Conservation (phyloP, 2,113 vertebrate genomes). For the Sinocyclocheilus anshuiensis region DNA sequence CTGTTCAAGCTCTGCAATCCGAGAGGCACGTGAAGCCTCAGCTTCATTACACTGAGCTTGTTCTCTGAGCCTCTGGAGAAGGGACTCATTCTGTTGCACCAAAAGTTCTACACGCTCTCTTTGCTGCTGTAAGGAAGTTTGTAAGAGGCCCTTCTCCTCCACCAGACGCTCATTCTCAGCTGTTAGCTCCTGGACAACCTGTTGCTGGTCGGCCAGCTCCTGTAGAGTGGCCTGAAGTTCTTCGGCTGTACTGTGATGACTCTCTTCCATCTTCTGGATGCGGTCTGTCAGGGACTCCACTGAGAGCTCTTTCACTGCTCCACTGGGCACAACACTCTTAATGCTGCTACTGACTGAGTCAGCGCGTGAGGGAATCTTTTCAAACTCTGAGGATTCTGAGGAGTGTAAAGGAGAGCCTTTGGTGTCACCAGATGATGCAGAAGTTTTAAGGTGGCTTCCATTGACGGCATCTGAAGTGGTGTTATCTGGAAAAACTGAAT, state of each 20-base stretch:
- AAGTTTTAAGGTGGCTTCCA: conserved; percentile 73
- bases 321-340: conserved; percentile 65
- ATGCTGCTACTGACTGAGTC: conserved; percentile 77
- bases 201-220: conserved; percentile 93
- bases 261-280: conserved; percentile 96
- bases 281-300: conserved; percentile 86
- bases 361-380: conserved; percentile 86
- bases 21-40: conserved; percentile 71
- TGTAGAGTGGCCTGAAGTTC: conserved; percentile 95
- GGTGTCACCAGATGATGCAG: conserved; percentile 83
- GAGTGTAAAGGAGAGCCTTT: conserved; percentile 89
- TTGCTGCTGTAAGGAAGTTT: conserved; percentile 89
- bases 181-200: conserved; percentile 92
- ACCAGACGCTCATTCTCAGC: conserved; percentile 90
- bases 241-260: conserved; percentile 91
- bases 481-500: conserved; percentile 60
- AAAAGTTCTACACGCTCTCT: conserved; percentile 86
- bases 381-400: conserved; percentile 87
- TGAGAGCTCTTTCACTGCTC: conserved; percentile 70
- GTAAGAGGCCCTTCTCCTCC: conserved; percentile 87
- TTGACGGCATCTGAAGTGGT: conserved; percentile 27
- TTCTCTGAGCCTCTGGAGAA: conserved; percentile 83
- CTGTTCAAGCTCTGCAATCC: conserved; percentile 85
- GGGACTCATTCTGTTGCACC: conserved; percentile 87
- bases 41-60: conserved; percentile 79